phyloP scores from a whole-genome alignment of 2,888 invertebrate genomes.

The Cistogaster globosa region DNA sequence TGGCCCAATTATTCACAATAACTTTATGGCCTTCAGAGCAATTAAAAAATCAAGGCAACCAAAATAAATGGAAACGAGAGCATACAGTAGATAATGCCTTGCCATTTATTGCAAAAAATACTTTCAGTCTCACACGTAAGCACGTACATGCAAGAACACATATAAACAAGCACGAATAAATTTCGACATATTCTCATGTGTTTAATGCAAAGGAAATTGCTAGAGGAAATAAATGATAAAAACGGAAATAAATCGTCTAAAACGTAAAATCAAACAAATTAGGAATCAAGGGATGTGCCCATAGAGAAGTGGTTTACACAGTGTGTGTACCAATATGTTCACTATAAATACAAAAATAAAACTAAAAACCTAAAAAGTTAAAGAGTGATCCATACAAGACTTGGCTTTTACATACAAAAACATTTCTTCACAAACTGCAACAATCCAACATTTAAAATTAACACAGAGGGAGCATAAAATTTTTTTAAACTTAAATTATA shows the following conservation, averaged over 20 bases:
- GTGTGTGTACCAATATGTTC: too few relatives aligned
- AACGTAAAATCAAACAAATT: too few relatives aligned
- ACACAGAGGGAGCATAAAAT: too few relatives aligned
- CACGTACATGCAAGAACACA: background rate
- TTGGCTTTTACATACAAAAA: too few relatives aligned
- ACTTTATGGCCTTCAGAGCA: background rate
- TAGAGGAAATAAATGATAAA: constrained; percentile 40
- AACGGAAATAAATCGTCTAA: constrained; percentile 51
- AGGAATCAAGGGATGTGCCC: too few relatives aligned
- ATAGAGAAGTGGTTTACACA: too few relatives aligned
- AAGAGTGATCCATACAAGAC: too few relatives aligned
- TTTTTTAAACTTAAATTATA: too few relatives aligned
- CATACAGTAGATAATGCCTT: background rate
- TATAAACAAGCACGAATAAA: background rate
- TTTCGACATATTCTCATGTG: background rate
- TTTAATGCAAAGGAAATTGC: constrained; percentile 26
- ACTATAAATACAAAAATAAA: too few relatives aligned
- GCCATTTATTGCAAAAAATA: background rate
- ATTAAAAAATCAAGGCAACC: constrained; percentile 4
- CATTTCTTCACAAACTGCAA: too few relatives aligned
- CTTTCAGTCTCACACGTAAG: background rate
- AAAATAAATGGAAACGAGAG: constrained; percentile 1
- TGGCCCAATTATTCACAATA: constrained; percentile 4
- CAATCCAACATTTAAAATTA: too few relatives aligned
- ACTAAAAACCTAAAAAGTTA: too few relatives aligned